Base-by-base conservation (phyloP, 1,140 invertebrate genomes). In the Zophobas morio region DNA sequence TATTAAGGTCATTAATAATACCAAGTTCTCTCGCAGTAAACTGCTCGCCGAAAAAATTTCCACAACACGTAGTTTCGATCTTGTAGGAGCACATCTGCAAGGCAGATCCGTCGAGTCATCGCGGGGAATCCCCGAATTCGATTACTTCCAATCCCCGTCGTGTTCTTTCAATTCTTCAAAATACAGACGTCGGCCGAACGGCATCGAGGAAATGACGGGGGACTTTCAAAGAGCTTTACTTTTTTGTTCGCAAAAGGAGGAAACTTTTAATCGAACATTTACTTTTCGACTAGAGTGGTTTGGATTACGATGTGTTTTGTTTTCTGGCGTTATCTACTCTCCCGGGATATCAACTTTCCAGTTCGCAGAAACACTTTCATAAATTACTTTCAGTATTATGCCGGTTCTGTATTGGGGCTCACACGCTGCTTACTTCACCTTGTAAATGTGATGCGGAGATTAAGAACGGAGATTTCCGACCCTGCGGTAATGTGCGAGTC, bases 191-290 rank as follows among this genome's bases (percentile, higher is more conserved):
- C 66, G 47, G 66, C 2, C 8, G 57, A 36, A 71, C 66, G 66
- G 66, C 66, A 71, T 51, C 47, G 47, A 71, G 66, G 66, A 71
- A 49, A 71, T 71, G 66, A 49, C 66, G 47, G 36, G 47, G 47
- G 66, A 71, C 66, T 49, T 51, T 49, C 40, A 71, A 49, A 71
- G 40, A 71, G 66, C 40, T 51, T 49, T 51, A 33, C 33, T 71
- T 71, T 71, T 70, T 51, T 71, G 49, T 51, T 51, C 49, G 8
- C 66, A 51, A 6, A 47, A 34, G 47, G 36, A 47, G 78, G 78
- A 82, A 83, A 83, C 77, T 83, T 83, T 82, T 80, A 82, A 83
- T 82, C 81, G 81, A 83, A 80, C 78, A 82, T 81, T 81, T 81
- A 80, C 77, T 78, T 75, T 76, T 79, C 77, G 75, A 76, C 75